Evolutionary conservation across 2,113 vertebrate genomes (phyloP).

Genomic region (Oxyura jamaicensis): DNA sequence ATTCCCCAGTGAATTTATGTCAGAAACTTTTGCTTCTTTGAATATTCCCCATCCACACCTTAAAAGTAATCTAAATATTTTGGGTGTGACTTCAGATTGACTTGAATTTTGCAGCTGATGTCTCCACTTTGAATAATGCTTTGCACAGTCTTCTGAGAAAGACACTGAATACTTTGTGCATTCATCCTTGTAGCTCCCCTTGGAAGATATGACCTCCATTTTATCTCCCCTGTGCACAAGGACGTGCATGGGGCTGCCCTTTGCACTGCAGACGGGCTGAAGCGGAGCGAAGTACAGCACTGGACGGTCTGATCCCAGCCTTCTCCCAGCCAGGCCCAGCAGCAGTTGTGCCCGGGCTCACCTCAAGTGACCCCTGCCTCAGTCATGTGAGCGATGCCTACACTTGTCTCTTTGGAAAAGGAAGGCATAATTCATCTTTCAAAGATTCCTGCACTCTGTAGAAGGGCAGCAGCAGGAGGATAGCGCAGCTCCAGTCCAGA

Average conservation of each 20-base stretch:
- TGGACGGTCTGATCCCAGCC: not conserved
- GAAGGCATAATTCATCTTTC: not conserved
- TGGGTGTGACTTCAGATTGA: not conserved
- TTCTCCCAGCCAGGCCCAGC: not conserved
- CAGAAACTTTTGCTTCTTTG: not conserved
- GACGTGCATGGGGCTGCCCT: not conserved
- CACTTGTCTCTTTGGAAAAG: not conserved
- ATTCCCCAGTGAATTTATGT: not conserved
- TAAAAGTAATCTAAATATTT: not conserved
- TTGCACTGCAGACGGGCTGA: not conserved
- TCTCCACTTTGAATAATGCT: not conserved
- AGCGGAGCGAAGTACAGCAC: not conserved
- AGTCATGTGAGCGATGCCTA: not conserved
- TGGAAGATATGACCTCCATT: not conserved
- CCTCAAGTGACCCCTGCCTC: not conserved
- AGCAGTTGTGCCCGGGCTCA: not conserved
- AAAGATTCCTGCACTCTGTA: not conserved
- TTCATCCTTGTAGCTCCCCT: not conserved
- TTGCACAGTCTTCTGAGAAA: not conserved
- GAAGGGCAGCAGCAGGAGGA: not conserved
- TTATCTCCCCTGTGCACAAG: not conserved
- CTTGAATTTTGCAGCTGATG: not conserved
- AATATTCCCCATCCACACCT: not conserved
- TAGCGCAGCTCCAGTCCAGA: not conserved
- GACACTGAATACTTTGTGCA: not conserved